Conservation (phyloP, 2,113 vertebrate genomes). For the Catharus minimus region DNA sequence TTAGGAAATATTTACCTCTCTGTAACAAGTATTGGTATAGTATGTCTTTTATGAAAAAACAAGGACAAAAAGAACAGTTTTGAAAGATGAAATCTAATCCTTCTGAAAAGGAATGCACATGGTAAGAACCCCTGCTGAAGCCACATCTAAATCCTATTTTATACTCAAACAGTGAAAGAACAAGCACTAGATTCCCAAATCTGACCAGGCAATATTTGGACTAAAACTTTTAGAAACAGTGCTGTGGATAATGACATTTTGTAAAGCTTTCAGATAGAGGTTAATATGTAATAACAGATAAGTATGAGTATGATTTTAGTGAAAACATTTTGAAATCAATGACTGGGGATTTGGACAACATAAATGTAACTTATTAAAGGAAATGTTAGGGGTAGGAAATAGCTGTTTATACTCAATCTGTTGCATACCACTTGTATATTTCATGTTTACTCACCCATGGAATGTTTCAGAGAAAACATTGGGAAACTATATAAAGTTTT, state of each 20-base stretch:
- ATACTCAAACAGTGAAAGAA: neutral
- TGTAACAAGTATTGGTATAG: neutral
- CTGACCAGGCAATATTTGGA: neutral
- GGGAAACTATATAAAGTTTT: neutral
- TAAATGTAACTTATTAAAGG: neutral
- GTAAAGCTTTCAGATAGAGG: neutral
- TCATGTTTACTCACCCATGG: neutral
- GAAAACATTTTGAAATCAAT: neutral
- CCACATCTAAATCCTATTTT: neutral
- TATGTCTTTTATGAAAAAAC: neutral
- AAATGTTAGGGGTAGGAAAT: neutral
- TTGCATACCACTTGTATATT: neutral
- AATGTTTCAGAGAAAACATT: slow-evolving; percentile 23
- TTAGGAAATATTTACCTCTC: neutral
- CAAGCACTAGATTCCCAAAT: neutral
- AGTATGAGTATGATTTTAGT: neutral
- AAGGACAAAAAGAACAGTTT: neutral
- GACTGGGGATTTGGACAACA: neutral
- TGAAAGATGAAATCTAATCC: neutral
- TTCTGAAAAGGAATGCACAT: neutral
- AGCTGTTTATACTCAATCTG: neutral
- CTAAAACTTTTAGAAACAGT: neutral
- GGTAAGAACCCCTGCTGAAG: neutral
- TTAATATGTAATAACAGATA: neutral
- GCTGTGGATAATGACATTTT: neutral